Percentiles rank a stretch among this genome's conserved stretches.
Evolutionary conservation across 2,888 invertebrate species (phyloP).

Genomic region (Piscicola geometra): DNA sequence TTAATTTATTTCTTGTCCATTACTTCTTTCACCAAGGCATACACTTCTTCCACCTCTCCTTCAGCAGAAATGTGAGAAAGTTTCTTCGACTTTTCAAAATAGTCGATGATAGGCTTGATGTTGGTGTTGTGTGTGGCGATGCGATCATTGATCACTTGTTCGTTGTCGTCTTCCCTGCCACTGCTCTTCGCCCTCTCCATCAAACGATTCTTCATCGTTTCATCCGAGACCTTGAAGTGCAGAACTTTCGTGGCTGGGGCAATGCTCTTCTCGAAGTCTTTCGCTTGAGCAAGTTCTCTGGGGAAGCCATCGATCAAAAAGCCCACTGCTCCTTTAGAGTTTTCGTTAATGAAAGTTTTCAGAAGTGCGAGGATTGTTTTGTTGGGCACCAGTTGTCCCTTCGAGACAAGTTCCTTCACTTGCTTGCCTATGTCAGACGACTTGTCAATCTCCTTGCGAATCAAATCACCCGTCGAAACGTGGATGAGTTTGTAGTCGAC

Average conservation of each 20-base stretch:
- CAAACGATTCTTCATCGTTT: constrained; percentile 21
- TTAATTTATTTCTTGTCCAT: neutral
- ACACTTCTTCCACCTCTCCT: neutral
- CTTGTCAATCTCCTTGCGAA: constrained; percentile 24
- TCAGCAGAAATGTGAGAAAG: constrained; percentile 18
- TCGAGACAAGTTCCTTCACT: neutral
- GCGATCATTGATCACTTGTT: constrained; percentile 2
- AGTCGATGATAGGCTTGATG: constrained; percentile 11
- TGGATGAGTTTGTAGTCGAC: constrained; percentile 10
- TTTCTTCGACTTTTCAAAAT: constrained; percentile 24
- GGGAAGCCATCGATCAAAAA: constrained; percentile 31
- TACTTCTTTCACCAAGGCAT: neutral
- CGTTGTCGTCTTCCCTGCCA: constrained; percentile 21
- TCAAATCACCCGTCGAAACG: constrained; percentile 29
- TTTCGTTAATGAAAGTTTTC: constrained; percentile 24
- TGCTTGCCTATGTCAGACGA: neutral
- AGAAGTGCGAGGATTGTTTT: neutral
- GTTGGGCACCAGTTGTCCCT: constrained; percentile 18
- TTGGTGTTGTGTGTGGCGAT: constrained; percentile 18
- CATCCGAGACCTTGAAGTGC: constrained; percentile 14
- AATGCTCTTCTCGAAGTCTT: constrained; percentile 14
- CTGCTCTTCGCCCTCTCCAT: constrained; percentile 14
- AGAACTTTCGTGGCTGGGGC: neutral
- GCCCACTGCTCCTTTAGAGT: constrained; percentile 3
- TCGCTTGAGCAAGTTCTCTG: constrained; percentile 24